Conservation (phyloP, 2,113 vertebrate genomes). For the Colius striatus region DNA sequence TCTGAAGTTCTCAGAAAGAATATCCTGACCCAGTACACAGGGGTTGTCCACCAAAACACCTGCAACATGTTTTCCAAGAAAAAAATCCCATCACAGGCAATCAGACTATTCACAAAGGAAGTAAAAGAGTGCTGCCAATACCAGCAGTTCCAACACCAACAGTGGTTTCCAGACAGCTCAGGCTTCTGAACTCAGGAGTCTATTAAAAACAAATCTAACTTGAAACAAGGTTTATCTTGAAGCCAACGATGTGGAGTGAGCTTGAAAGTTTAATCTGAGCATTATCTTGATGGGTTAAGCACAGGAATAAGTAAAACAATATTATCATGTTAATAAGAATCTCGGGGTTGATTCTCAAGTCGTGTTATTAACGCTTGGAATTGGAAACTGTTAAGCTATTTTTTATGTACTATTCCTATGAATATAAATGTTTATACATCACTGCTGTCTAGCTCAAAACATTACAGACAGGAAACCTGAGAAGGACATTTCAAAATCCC, state of each 20-base stretch:
- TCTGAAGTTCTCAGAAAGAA: not conserved
- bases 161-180: too few relatives aligned
- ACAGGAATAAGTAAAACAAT: not conserved
- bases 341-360: not conserved
- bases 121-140: not conserved
- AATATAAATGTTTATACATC: not conserved
- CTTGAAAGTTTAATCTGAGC: not conserved
- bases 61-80: not conserved
- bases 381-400: not conserved
- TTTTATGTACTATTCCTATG: not conserved
- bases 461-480: not conserved
- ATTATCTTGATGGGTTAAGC: not conserved
- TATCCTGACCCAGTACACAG: not conserved
- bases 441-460: not conserved
- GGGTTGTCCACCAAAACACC: not conserved
- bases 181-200: not conserved
- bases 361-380: not conserved
- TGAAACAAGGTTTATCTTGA: not conserved
- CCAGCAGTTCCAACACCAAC: not conserved
- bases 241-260: not conserved
- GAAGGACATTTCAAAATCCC: not conserved
- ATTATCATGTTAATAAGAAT: not conserved
- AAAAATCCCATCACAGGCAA: not conserved
- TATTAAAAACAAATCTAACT: not conserved
- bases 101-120: not conserved